These are phyloP conservation scores for Drosophila subsilvestris DNA, from an alignment of 2,888 invertebrate species.

Conservation along the genomic window DNA sequence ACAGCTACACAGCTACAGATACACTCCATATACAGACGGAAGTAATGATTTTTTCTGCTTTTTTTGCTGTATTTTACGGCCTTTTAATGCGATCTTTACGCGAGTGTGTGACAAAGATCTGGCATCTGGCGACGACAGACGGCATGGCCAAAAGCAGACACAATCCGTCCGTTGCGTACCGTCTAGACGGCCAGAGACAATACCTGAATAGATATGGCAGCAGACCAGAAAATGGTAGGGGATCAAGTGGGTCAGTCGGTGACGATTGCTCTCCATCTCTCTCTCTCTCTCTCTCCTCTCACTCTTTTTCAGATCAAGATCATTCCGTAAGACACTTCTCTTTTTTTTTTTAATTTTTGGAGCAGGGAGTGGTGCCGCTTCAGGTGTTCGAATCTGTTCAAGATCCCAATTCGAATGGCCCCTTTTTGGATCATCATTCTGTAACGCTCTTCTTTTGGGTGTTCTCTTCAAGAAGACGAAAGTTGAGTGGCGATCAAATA, in stretches of 20 bases:
- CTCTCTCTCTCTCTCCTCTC: not conserved
- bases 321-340: not conserved
- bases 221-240: not conserved
- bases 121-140: not conserved
- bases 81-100: constrained; percentile 74
- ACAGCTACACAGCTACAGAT: constrained; percentile 9
- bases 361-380: not conserved
- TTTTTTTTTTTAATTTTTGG: not conserved
- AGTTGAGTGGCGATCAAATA: not conserved
- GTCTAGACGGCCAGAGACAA: constrained; percentile 24
- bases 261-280: not conserved
- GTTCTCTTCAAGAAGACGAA: not conserved
- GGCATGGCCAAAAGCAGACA: not conserved
- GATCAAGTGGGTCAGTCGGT: constrained; percentile 33
- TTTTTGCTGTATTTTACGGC: constrained; percentile 48
- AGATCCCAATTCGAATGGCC: not conserved
- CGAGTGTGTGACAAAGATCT: constrained; percentile 69
- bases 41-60: constrained; percentile 50
- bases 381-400: not conserved
- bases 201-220: constrained; percentile 1
- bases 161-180: constrained; percentile 18
- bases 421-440: not conserved
- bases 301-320: not conserved
- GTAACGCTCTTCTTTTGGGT: not conserved
- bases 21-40: constrained; percentile 51